Conservation (phyloP, 2,113 vertebrate genomes). For the Panurus biarmicus region DNA sequence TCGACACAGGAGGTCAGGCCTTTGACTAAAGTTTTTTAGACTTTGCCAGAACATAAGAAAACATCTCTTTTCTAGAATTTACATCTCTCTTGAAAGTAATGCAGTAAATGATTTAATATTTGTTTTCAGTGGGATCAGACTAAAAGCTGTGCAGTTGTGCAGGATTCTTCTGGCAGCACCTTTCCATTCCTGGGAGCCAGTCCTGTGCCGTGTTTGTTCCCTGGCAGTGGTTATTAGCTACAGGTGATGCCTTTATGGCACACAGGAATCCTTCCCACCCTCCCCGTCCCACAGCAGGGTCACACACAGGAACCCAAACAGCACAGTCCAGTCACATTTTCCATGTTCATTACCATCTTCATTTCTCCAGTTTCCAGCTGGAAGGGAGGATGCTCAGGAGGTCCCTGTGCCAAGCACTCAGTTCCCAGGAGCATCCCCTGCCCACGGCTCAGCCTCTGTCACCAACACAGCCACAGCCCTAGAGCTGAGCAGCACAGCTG, state of each 20-base stretch:
- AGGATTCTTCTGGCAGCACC: not conserved
- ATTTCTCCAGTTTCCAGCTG: not conserved
- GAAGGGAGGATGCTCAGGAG: not conserved
- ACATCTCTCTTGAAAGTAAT: not conserved
- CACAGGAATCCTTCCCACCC: not conserved
- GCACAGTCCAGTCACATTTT: not conserved
- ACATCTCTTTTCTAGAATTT: not conserved
- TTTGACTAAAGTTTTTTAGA: not conserved
- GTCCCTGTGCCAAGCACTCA: not conserved
- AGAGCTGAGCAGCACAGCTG: not conserved
- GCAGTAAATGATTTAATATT: not conserved
- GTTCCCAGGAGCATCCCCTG: not conserved
- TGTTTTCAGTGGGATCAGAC: not conserved
- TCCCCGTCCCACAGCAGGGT: not conserved
- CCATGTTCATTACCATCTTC: no score
- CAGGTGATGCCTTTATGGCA: not conserved
- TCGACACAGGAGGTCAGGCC: not conserved
- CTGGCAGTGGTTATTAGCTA: not conserved
- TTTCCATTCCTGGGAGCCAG: not conserved
- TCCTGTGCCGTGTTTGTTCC: accelerated
- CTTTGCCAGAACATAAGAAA: not conserved
- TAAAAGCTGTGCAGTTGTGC: not conserved
- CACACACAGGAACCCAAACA: not conserved
- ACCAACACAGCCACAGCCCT: not conserved
- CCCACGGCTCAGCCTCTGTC: not conserved